Evolutionary conservation across 2,113 vertebrate species (phyloP).

Genomic region (Pagrus major): DNA sequence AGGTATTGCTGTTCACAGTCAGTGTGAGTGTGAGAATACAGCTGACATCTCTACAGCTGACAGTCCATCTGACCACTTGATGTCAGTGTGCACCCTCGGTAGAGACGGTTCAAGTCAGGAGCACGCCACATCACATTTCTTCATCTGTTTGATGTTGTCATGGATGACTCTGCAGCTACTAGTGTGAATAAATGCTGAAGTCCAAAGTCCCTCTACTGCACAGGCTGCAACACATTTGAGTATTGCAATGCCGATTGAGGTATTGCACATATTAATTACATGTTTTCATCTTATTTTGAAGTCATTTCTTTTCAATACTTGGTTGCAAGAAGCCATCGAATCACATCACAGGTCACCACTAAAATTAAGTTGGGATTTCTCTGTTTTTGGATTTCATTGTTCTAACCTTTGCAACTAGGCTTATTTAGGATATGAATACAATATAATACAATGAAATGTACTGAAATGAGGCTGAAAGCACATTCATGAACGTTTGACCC

Average conservation of each 20-base stretch:
- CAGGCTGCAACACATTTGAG: background rate
- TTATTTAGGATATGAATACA: background rate
- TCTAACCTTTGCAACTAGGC: background rate
- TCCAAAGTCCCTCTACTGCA: background rate
- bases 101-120: conserved; percentile 32
- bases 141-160: conserved; percentile 21
- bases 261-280: background rate
- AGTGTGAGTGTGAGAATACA: background rate
- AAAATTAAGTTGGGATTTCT: background rate
- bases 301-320: background rate
- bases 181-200: background rate
- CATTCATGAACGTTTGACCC: conserved; percentile 41
- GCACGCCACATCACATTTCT: conserved; percentile 29
- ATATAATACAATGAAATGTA: background rate
- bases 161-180: background rate
- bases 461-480: background rate
- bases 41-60: conserved; percentile 22
- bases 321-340: background rate
- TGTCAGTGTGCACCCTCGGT: conserved; percentile 71
- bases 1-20: background rate
- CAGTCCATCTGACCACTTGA: conserved; percentile 71
- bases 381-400: background rate
- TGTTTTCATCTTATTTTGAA: background rate
- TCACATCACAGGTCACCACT: background rate
- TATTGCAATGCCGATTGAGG: background rate